A percentile compares a stretch with the other conserved stretches of the same genome.
Conservation (phyloP, 1,140 invertebrate genomes). For the Bombus waltoni region DNA sequence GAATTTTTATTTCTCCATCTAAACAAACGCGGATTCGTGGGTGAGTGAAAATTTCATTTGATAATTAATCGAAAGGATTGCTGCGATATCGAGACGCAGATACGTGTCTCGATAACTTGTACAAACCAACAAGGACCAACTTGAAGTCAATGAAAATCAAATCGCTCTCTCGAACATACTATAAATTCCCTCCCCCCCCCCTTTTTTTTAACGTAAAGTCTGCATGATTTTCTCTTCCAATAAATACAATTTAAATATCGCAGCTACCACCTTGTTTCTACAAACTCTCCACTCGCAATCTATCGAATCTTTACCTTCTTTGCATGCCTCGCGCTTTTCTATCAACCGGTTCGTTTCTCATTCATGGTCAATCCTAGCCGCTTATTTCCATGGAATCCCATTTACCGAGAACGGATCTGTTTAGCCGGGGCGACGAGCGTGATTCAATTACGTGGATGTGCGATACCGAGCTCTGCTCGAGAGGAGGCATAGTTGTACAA, state of each 20-base stretch:
- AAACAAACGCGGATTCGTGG: background rate
- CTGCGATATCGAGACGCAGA: too few relatives aligned
- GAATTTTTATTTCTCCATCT: background rate
- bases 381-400: slow-evolving; percentile 48
- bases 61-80: too few relatives aligned
- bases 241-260: too few relatives aligned
- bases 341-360: background rate
- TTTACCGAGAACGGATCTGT: slow-evolving; percentile 59
- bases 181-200: too few relatives aligned
- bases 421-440: slow-evolving; percentile 46
- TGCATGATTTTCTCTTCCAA: too few relatives aligned
- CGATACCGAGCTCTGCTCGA: slow-evolving; percentile 40
- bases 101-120: too few relatives aligned
- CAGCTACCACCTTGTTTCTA: too few relatives aligned
- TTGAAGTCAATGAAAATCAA: background rate
- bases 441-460: slow-evolving; percentile 60
- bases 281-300: too few relatives aligned
- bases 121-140: background rate
- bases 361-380: slow-evolving; percentile 23
- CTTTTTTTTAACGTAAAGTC: too few relatives aligned
- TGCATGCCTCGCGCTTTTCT: too few relatives aligned
- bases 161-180: too few relatives aligned
- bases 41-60: background rate
- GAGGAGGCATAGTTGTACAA: slow-evolving; percentile 45
- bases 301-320: too few relatives aligned